phyloP scores from a whole-genome alignment of 2,888 invertebrate species.

The Oligia strigilis region DNA sequence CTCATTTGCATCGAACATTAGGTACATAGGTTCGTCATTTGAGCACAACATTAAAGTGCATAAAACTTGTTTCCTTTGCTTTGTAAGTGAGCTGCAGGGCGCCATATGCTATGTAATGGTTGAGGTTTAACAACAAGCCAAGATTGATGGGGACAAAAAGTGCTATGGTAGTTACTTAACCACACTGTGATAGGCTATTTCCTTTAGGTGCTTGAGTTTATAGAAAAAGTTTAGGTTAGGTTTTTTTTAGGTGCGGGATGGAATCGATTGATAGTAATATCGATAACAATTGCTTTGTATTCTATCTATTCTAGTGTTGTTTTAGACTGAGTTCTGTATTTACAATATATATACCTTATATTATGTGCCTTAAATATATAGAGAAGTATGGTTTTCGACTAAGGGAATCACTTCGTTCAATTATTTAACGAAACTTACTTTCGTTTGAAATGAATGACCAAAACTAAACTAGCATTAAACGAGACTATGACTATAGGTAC shows the following conservation, averaged over 20 bases:
- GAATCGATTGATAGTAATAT: not conserved
- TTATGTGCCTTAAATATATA: no score
- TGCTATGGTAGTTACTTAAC: not conserved
- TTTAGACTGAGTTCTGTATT: not conserved
- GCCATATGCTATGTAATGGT: conserved; percentile 2
- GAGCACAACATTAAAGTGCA: not conserved
- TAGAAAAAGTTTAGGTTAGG: no score
- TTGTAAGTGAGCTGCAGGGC: not conserved
- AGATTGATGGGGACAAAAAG: conserved; percentile 35
- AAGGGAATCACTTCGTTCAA: no score
- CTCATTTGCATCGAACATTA: not conserved
- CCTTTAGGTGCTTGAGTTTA: not conserved
- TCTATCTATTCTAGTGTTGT: not conserved
- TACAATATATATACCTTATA: no score
- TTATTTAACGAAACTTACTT: no score
- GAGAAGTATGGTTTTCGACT: no score
- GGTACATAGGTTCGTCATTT: not conserved
- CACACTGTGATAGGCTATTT: conserved; percentile 13
- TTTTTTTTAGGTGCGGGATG: not conserved
- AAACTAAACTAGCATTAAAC: no score
- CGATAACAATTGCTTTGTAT: conserved; percentile 14
- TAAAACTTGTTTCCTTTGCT: conserved; percentile 3
- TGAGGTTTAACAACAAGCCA: not conserved
- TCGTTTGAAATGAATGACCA: no score
- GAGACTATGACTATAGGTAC: no score